Percentiles rank a stretch among this genome's conserved stretches.
These are phyloP conservation scores for Pteropus alecto DNA, from an alignment of 2,113 vertebrate species.

Conservation along the genomic window DNA sequence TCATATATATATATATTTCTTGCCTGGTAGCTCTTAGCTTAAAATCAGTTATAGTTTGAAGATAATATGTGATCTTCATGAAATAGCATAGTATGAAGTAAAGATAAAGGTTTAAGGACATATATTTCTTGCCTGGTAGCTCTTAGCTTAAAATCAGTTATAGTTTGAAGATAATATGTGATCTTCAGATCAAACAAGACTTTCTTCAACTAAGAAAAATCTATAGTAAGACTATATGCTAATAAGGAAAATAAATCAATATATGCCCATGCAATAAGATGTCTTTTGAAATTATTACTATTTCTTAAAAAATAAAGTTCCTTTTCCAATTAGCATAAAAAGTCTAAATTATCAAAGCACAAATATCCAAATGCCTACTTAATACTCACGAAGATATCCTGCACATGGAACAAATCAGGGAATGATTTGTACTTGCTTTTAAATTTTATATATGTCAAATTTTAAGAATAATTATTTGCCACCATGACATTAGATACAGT, in stretches of 20 bases:
- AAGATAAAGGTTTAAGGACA: too few relatives aligned
- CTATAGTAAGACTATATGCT: background rate
- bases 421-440: background rate
- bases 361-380: background rate
- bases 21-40: background rate
- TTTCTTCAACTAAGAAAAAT: background rate
- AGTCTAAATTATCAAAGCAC: background rate
- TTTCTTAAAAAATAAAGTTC: background rate
- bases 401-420: background rate
- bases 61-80: background rate
- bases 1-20: background rate
- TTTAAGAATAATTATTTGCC: background rate
- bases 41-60: background rate
- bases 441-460: slow-evolving; percentile 13
- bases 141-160: background rate
- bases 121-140: background rate
- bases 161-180: background rate
- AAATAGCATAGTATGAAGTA: too few relatives aligned
- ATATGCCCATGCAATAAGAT: background rate
- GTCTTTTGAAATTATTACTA: background rate
- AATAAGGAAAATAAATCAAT: background rate
- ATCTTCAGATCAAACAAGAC: background rate
- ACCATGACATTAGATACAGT: background rate
- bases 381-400: background rate
- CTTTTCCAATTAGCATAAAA: background rate